These are phyloP conservation scores for Pterophyllum scalare DNA, from an alignment of 2,113 vertebrate genomes.

Conservation along the genomic window DNA sequence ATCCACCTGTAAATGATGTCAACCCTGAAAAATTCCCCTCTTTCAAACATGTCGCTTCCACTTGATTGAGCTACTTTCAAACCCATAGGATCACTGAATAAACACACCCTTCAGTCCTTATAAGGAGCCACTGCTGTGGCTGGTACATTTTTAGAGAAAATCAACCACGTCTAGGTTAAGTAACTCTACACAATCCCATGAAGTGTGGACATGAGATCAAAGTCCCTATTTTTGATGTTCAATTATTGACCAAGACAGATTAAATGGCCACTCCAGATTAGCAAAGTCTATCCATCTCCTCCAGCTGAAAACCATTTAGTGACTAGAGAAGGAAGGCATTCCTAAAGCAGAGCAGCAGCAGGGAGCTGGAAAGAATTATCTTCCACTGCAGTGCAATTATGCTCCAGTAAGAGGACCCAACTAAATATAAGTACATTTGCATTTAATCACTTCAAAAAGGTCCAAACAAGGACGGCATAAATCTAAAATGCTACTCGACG, in stretches of 20 bases:
- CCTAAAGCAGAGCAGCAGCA: slow-evolving; percentile 52
- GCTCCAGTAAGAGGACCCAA: slow-evolving; percentile 25
- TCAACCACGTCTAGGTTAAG: slow-evolving; percentile 35
- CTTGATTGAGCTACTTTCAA: slow-evolving; percentile 69
- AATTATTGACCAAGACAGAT: slow-evolving; percentile 59
- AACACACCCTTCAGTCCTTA: slow-evolving; percentile 59
- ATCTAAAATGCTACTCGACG: slow-evolving; percentile 29
- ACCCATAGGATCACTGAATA: slow-evolving; percentile 61
- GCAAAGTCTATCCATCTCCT: slow-evolving; percentile 43
- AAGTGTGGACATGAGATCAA: slow-evolving; percentile 56
- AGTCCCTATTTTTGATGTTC: slow-evolving; percentile 25
- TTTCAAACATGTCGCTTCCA: slow-evolving; percentile 61
- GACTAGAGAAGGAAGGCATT: slow-evolving; percentile 57
- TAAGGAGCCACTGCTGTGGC: slow-evolving; percentile 45
- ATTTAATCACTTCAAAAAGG: slow-evolving; percentile 46
- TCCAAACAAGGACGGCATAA: slow-evolving; percentile 43
- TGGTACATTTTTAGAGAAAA: slow-evolving; percentile 12
- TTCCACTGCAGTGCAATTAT: slow-evolving; percentile 34
- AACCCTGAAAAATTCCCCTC: slow-evolving; percentile 52
- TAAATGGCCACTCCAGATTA: slow-evolving; percentile 51
- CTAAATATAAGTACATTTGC: slow-evolving; percentile 49
- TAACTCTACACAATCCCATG: slow-evolving; percentile 33
- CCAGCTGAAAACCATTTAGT: slow-evolving; percentile 80
- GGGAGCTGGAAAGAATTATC: slow-evolving; percentile 75
- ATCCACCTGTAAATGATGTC: slow-evolving; percentile 72